Base-by-base conservation (phyloP, 1,140 invertebrate species). In the Tribolium madens region DNA sequence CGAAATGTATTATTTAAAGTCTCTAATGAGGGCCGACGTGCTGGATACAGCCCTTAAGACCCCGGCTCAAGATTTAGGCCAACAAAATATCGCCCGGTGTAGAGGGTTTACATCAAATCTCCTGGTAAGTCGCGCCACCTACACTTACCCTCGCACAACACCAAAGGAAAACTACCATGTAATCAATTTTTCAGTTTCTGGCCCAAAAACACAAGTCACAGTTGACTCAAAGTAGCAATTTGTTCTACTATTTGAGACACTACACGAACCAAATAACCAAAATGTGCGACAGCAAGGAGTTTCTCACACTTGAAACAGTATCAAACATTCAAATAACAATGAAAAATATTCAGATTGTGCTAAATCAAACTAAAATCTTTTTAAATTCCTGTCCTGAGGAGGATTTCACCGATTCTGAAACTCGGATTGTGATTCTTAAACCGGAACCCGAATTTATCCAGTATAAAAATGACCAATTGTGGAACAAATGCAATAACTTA, bases 21-120 rank as follows among this genome's bases (percentile, higher is more conserved):
- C 91, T 52, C 87, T 95, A 6, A 90, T 92, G 13, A 88, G 93
- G 53, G 87, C 92, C 68, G 89, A 92, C 47, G 87, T 92, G 0
- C 87, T 98, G 4, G 89, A 91, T 13, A 88, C 87, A 52, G 87
- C 91, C 12, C 84, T 94, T 80, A 88, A 88, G 17, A 84, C 88
- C 1, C 93, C 93, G 0, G 91, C 93, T 31, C 90, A 92, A 79
- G 95, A 98, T 82, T 85, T 98, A 21, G 94, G 94, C 6, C 85
- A 92, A 0, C 91, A 91, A 42, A 94, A 95, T 78, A 91, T 96
- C 53, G 94, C 97, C 73, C 89, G 96, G 69, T 94, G 95, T 78
- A 92, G 92, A 86, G 97, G 97, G 47, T 96, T 93, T 84, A 88
- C 89, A 31, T 84, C 85, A 2, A 86, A 90, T 78, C 80, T 90